A percentile compares a stretch with the other conserved stretches of the same genome.
Evolutionary conservation across 2,113 vertebrate species (phyloP).

Genomic region (Actenoides lindsayi): DNA sequence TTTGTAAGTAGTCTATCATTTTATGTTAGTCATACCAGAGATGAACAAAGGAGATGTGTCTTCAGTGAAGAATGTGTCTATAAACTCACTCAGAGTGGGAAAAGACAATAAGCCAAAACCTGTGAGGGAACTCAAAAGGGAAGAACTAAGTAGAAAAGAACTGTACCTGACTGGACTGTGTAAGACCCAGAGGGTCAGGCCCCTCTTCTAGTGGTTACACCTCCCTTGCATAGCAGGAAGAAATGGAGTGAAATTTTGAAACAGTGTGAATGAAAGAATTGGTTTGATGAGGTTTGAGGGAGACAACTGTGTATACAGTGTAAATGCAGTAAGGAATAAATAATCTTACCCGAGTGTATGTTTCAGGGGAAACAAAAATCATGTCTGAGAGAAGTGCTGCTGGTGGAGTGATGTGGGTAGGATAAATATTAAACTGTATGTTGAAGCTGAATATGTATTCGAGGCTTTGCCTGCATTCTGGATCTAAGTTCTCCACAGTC

Average conservation of each 20-base stretch:
- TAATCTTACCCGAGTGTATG: not conserved
- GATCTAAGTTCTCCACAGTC: not conserved
- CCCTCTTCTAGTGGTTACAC: not conserved
- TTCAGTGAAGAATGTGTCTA: not conserved
- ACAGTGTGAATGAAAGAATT: not conserved
- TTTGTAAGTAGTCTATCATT: not conserved
- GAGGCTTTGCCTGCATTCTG: not conserved
- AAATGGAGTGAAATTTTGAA: not conserved
- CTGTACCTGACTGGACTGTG: not conserved
- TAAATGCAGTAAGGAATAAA: not conserved
- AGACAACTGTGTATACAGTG: rapidly evolving
- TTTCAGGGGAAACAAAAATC: not conserved
- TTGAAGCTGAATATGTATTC: not conserved
- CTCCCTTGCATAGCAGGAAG: not conserved
- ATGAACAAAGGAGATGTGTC: not conserved
- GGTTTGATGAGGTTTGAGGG: not conserved
- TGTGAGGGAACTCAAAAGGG: not conserved
- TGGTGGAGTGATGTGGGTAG: not conserved
- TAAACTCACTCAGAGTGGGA: not conserved
- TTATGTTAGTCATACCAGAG: not conserved
- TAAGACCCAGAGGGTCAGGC: not conserved
- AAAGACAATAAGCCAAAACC: not conserved
- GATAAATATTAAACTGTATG: not conserved
- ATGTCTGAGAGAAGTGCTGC: not conserved
- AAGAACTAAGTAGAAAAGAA: not conserved